Evolutionary conservation across 2,113 vertebrate genomes (phyloP), one percentile per base, ranked within the genome.

Genomic region (Serinus canaria): DNA sequence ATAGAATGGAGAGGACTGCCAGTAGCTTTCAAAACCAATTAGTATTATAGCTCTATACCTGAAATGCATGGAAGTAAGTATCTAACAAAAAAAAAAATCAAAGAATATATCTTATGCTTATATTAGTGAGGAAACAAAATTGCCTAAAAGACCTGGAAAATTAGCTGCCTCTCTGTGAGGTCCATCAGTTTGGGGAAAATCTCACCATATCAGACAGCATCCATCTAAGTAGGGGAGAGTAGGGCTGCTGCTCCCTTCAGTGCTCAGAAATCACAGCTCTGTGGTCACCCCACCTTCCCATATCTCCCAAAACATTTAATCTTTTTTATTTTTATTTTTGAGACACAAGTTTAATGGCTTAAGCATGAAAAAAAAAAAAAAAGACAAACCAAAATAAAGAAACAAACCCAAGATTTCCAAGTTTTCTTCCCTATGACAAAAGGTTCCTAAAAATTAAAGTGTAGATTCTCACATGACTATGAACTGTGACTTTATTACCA

Each of bases 1-100:
- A 37, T 20, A 77, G 75, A 86, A 77, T 3, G n/a, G 43, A 92
- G 30, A 86, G 33, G 41, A 30, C 24, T 92, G 88, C 55, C 75
- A 86, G 79, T 46, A 93, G 55, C 83, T 95, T 90, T 92, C 88
- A 90, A 83, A 83, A 60, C 14, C 2, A 9, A 28, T 52, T 55
- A 56, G 60, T 39, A 33, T 35, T 75, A 72, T 1, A 16, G 33
- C 39, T 77, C 72, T 47, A 39, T 81, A 74, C 43, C 79, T 93
- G 70, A 70, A 73, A 74, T 0, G 1, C 46, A 22, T 2, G 6
- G 46, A 69, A 72, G 19, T 15, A 83, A 59, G 46, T 41, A 68
- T 50, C 28, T 41, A 62, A 82, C 37, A 41, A 41, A 41, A 43
- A 43, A 83, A 60, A 81, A 72, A 73, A 83, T 33, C 11, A 74